phyloP scores from a whole-genome alignment of 2,797 vertebrate genomes.

The Pipistrellus pygmaeus region DNA sequence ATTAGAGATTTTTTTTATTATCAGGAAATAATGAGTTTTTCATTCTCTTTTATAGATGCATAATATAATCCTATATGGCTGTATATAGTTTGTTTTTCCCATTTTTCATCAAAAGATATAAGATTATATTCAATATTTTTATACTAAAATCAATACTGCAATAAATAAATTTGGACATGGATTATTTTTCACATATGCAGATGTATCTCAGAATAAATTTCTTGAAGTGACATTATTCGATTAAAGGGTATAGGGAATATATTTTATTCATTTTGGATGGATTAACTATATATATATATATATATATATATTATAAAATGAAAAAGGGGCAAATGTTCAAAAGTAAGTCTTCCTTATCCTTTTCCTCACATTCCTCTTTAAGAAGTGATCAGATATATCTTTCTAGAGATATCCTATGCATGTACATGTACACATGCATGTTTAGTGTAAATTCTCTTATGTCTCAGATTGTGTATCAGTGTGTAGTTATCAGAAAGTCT shows the following conservation, averaged over 20 bases:
- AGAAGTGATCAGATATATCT: background rate
- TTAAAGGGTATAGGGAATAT: background rate
- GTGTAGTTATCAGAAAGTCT: background rate
- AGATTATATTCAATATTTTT: background rate
- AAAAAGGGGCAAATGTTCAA: background rate
- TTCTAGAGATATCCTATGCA: background rate
- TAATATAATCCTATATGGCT: background rate
- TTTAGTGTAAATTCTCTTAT: background rate
- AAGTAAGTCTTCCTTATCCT: background rate
- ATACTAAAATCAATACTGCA: background rate
- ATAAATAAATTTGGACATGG: background rate
- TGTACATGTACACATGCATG: background rate
- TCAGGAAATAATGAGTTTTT: conserved; percentile 12
- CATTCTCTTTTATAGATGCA: background rate
- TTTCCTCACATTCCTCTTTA: background rate
- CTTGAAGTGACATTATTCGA: background rate
- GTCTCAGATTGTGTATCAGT: background rate
- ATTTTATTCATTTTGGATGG: conserved; percentile 14
- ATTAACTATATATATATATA: background rate
- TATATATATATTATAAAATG: background rate
- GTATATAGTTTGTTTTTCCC: conserved; percentile 34
- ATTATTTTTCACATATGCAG: background rate
- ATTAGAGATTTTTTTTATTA: background rate
- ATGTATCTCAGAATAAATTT: conserved; percentile 16
- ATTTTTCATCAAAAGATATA: background rate